Base-by-base conservation (phyloP, 2,797 vertebrate species). In the Leuciscus waleckii region DNA sequence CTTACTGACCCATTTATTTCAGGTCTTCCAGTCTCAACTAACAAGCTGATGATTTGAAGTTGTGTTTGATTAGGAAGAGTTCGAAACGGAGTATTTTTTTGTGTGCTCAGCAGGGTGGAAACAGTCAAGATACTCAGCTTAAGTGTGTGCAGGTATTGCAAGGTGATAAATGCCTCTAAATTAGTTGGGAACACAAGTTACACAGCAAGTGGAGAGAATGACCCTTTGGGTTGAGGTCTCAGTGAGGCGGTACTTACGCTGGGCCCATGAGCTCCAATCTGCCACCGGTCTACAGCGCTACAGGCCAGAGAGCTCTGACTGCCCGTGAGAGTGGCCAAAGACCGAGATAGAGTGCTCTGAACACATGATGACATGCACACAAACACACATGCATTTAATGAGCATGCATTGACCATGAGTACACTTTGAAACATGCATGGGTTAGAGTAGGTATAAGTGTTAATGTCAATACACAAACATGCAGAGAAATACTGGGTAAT, bases 341-440 rank as follows among this genome's bases (percentile, higher is more conserved):
- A 99, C 95, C 97, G 95, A 96, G 97, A 99, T 95, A 99, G 96
- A 93, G 95, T 93, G 87, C 94, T 99, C 98, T 99, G 96, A 97
- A 89, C 88, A 91, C 77, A 90, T 74, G 83, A 77, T 63, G 32
- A 92, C 82, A 90, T 76, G 77, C 68, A 86, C 82, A 86, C 10
- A 88, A 77, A 80, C 8, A 96, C 88, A 97, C 95, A 96, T 85
- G 86, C 87, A 63, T 93, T 94, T 93, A 95, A 95, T 81, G 35
- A 93, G 94, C 96, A 96, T 96, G 96, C 96, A 94, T 35, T 93
- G 95, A 89, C 90, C 93, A 90, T 91, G 93, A 92, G 81, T 91
- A 95, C 91, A 81, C 93, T 93, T 94, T 92, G 93, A 85, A 92
- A 51, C 92, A 91, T 58, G 93, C 79, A 89, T 84, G 10, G 1